Evolutionary conservation across 1,140 invertebrate species (phyloP), one percentile per base, ranked within the genome.

Genomic region (Aleiodes sp.): DNA sequence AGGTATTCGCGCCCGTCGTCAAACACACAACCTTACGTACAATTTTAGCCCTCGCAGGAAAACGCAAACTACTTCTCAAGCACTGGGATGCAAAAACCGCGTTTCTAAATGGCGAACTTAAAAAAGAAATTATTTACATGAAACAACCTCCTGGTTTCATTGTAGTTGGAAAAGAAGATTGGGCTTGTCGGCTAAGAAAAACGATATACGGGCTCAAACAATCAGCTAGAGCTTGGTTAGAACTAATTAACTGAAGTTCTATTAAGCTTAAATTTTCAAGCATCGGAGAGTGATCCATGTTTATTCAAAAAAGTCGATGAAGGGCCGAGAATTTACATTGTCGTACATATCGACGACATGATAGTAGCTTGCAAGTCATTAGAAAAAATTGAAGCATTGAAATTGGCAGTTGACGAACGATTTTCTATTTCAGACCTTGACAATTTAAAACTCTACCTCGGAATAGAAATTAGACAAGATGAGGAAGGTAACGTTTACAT

Each of bases 11-110:
- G 14, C 41, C 41, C 1, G 14, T 46, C 41, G 16, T 19, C 8
- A 46, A 46, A 46, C 41, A 7, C 2, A 46, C 41, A 1, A 46
- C 41, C 7, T 6, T 46, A 1, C 16, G 41, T 19, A 46, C 16
- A 19, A 7, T 46, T 4, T 9, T 46, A 14, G 2, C 8, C 14
- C 16, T 46, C 4, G 19, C 26, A 8, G 46, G 31, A 10, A 35
- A 63, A 12, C 14, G 0, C n/a, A 24, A 59, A 33, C 24, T 43
- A 59, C 28, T n/a, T 35, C 26, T 16, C 16, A 65, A 0, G 12
- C 77, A 81, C 71, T 70, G 82, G 33, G 81, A 84, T 75, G 78
- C 83, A 26, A 74, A 66, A 16, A 85, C 82, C n/a, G 84, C 82
- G 16, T 86, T 80, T 70, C 71, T 83, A 14, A 76, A 83, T 71